A percentile compares a stretch with the other conserved stretches of the same genome.
phyloP scores from a whole-genome alignment of 2,797 vertebrate genomes.

The Tauraco hartlaubi region DNA sequence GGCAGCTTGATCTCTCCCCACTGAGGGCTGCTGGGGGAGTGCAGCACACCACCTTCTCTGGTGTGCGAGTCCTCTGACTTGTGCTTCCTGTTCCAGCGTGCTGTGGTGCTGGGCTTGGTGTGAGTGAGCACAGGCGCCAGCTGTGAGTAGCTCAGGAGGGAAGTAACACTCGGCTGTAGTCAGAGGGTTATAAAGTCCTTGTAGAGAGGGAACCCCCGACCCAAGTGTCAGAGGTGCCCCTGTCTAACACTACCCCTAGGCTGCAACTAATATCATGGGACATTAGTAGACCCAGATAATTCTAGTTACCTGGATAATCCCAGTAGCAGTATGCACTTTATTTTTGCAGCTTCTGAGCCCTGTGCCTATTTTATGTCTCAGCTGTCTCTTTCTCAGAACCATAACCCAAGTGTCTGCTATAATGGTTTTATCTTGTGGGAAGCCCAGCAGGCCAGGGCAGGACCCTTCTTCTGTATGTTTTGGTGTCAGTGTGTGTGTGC shows the following conservation, averaged over 20 bases:
- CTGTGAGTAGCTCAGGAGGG: neutral
- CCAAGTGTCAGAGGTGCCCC: neutral
- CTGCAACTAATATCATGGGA: neutral
- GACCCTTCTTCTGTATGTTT: neutral
- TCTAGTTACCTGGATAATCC: neutral
- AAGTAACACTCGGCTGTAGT: neutral
- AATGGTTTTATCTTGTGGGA: neutral
- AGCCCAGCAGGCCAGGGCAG: neutral
- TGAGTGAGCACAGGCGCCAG: neutral
- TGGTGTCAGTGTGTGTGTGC: neutral
- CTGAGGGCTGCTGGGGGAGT: neutral
- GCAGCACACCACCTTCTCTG: neutral
- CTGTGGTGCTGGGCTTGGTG: neutral
- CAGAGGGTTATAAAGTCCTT: neutral
- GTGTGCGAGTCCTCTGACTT: too few species aligned
- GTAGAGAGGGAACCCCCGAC: neutral
- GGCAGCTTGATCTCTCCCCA: neutral
- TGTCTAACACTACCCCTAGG: neutral
- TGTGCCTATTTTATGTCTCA: neutral
- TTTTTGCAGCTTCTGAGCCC: neutral
- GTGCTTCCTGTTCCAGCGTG: neutral
- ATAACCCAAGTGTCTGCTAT: neutral
- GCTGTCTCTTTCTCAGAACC: neutral
- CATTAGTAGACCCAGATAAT: neutral
- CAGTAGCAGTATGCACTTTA: neutral